phyloP scores from a whole-genome alignment of 1,140 invertebrate genomes.

The Penaeus chinensis region DNA sequence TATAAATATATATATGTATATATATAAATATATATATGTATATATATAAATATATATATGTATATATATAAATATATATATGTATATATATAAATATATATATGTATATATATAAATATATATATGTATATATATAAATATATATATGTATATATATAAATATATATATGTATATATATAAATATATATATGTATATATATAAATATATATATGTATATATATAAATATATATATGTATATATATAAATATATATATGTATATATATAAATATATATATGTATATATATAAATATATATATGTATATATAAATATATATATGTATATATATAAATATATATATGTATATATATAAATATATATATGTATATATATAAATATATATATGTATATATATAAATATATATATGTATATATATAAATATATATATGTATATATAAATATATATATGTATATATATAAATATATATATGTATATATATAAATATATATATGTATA shows the following conservation, averaged over 20 bases:
- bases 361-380: constrained; percentile 24
- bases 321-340: not conserved
- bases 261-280: constrained; percentile 15
- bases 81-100: too few relatives aligned
- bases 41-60: too few relatives aligned
- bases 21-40: too few relatives aligned
- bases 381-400: constrained; percentile 4
- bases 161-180: not conserved
- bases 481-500: constrained; percentile 12
- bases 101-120: too few relatives aligned
- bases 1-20: too few relatives aligned
- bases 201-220: not conserved
- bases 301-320: too few relatives aligned
- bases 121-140: too few relatives aligned
- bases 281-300: too few relatives aligned
- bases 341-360: not conserved
- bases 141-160: not conserved
- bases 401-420: constrained; percentile 16
- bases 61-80: too few relatives aligned
- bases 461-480: not conserved
- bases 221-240: constrained; percentile 2
- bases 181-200: not conserved
- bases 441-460: not conserved
- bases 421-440: constrained; percentile 5
- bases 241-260: constrained; percentile 27